Evolutionary conservation across 2,797 vertebrate genomes (phyloP), one percentile per base, ranked within the genome.

Genomic region (Sebastes hubbsi): DNA sequence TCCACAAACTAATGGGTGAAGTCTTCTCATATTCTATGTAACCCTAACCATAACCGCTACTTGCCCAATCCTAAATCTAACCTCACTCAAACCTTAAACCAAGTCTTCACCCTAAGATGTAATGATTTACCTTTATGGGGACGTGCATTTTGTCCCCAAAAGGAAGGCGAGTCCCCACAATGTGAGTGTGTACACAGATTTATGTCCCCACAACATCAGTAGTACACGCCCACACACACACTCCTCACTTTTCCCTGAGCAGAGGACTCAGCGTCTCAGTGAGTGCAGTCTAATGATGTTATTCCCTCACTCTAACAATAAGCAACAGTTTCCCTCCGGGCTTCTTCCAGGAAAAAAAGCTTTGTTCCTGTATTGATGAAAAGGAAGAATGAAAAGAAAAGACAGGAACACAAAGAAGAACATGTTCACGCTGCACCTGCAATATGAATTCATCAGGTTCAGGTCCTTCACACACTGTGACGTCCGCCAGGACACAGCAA

Each of bases 291-390:
- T 81, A 25, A 77, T 85, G 66, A 65, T 58, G 71, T 74, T 46
- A 65, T 49, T 75, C 34, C 1, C 56, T 81, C 75, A 2, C 36
- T 55, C 65, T 10, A 59, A 84, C 83, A 84, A 84, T 61, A 64
- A 72, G 84, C 56, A 65, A 11, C 46, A 10, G 82, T 75, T 87
- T 85, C 73, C 80, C 75, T 71, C 30, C 24, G 69, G 7, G 65
- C 77, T 56, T 22, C 88, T 70, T 90, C 80, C 87, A 89, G 84
- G 81, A 85, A 82, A 18, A 87, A 8, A 30, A n/a, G 55, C 24
- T 32, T 70, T 78, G 59, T 72, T 72, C 59, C 72, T 16, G 59
- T 4, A 73, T 22, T 9, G 22, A 60, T 62, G 71, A 78, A 78
- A 64, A 27, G 59, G 46, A 52, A 52, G 46, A 52, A 52, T 52